These are phyloP conservation scores for Apoderus coryli DNA, from an alignment of 2,888 invertebrate genomes.

Conservation along the genomic window DNA sequence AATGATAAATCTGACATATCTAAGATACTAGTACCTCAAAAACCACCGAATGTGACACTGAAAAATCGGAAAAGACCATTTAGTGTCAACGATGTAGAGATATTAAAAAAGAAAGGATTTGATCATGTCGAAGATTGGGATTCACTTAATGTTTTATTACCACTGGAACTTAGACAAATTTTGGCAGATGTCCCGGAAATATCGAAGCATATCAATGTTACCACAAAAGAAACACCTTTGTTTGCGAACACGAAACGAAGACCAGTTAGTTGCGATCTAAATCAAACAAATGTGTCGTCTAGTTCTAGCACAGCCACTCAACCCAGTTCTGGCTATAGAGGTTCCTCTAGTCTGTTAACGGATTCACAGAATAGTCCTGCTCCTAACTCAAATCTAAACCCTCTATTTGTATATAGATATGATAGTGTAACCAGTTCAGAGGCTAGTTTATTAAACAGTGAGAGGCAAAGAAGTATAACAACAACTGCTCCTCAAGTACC, in stretches of 20 bases:
- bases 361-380: slow-evolving; percentile 58
- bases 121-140: slow-evolving; percentile 88
- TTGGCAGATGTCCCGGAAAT: slow-evolving; percentile 69
- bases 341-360: slow-evolving; percentile 72
- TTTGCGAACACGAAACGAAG: slow-evolving; percentile 41
- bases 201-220: slow-evolving; percentile 45
- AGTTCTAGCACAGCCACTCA: slow-evolving; percentile 62
- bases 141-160: slow-evolving; percentile 75
- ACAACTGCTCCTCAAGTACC: slow-evolving; percentile 40
- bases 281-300: slow-evolving; percentile 43
- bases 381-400: slow-evolving; percentile 45
- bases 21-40: slow-evolving; percentile 62
- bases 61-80: slow-evolving; percentile 45
- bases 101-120: slow-evolving; percentile 64
- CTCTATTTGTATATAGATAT: slow-evolving; percentile 69
- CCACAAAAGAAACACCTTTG: slow-evolving; percentile 39
- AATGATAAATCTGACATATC: slow-evolving; percentile 33
- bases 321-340: slow-evolving; percentile 74
- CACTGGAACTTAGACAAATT: slow-evolving; percentile 67
- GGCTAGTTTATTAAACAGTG: slow-evolving; percentile 47
- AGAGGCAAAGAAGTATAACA: slow-evolving; percentile 34
- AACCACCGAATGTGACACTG: slow-evolving; percentile 32
- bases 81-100: slow-evolving; percentile 70
- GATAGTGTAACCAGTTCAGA: slow-evolving; percentile 62
- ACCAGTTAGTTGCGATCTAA: slow-evolving; percentile 46